Percentiles rank a stretch among this genome's conserved stretches.
Conservation (phyloP, 2,888 invertebrate genomes). For the Glyphotaelius pellucidus region DNA sequence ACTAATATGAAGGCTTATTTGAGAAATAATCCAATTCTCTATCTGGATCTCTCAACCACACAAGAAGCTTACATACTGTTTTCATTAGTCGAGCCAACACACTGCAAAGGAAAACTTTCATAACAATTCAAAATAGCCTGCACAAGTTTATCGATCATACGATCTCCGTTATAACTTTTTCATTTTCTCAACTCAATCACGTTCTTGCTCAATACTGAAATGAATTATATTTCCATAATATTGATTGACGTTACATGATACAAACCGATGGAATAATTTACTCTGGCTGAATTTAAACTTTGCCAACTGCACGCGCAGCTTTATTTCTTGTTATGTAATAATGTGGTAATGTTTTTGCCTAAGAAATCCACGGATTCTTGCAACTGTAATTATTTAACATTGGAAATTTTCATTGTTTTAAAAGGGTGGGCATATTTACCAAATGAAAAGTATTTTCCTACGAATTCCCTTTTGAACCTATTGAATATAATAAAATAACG, state of each 20-base stretch:
- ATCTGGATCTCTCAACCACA: not conserved
- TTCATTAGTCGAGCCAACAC: not conserved
- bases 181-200: not conserved
- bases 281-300: too few relatives aligned
- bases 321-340: too few relatives aligned
- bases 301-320: too few relatives aligned
- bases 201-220: conserved; percentile 2
- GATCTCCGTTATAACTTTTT: not conserved
- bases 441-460: too few relatives aligned
- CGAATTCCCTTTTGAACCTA: too few relatives aligned
- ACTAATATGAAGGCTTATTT: not conserved
- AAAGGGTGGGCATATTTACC: too few relatives aligned
- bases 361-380: too few relatives aligned
- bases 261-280: not conserved
- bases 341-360: too few relatives aligned
- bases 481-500: too few relatives aligned
- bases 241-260: not conserved
- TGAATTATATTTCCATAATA: not conserved
- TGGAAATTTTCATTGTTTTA: not conserved
- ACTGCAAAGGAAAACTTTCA: not conserved
- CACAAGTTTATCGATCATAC: too few relatives aligned
- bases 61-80: not conserved
- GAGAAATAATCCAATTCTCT: not conserved
- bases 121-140: not conserved
- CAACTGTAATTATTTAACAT: not conserved